A percentile compares a stretch with the other conserved stretches of the same genome.
Conservation (phyloP, 2,888 invertebrate genomes). For the Keiferia lycopersicella region DNA sequence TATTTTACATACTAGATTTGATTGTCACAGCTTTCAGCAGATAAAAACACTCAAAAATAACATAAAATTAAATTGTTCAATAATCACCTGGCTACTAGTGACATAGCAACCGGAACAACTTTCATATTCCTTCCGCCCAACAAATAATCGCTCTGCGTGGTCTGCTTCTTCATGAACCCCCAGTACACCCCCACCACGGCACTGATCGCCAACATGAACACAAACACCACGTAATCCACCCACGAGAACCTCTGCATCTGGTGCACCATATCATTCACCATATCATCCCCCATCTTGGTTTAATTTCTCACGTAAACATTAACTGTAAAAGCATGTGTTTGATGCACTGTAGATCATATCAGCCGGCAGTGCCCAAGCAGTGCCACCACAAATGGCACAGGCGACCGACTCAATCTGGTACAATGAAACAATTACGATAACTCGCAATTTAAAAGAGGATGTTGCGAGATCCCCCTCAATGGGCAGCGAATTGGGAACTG, state of each 20-base stretch:
- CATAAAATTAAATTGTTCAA: background rate
- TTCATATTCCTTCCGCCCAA: constrained; percentile 92
- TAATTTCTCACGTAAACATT: constrained; percentile 30
- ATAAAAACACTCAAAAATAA: too few relatives aligned
- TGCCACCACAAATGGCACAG: constrained; percentile 48
- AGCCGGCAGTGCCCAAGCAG: constrained; percentile 27
- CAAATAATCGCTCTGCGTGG: constrained; percentile 86
- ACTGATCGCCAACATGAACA: constrained; percentile 87
- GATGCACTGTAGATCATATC: too few relatives aligned
- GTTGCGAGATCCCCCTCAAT: constrained; percentile 77
- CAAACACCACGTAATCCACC: constrained; percentile 90
- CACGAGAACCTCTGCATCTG: constrained; percentile 85
- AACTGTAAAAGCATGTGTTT: too few relatives aligned
- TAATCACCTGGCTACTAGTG: constrained; percentile 88
- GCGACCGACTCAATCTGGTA: constrained; percentile 67
- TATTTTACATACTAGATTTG: too few relatives aligned
- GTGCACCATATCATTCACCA: constrained; percentile 72
- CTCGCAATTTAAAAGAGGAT: constrained; percentile 80
- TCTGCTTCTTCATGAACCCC: constrained; percentile 86
- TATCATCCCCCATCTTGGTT: constrained; percentile 56
- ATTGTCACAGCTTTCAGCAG: too few relatives aligned
- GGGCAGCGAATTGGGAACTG: constrained; percentile 62
- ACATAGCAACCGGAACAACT: constrained; percentile 91
- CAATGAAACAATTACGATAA: constrained; percentile 81
- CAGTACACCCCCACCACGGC: constrained; percentile 91